Base-by-base conservation (phyloP, 2,888 invertebrate genomes). In the Morpho helenor region DNA sequence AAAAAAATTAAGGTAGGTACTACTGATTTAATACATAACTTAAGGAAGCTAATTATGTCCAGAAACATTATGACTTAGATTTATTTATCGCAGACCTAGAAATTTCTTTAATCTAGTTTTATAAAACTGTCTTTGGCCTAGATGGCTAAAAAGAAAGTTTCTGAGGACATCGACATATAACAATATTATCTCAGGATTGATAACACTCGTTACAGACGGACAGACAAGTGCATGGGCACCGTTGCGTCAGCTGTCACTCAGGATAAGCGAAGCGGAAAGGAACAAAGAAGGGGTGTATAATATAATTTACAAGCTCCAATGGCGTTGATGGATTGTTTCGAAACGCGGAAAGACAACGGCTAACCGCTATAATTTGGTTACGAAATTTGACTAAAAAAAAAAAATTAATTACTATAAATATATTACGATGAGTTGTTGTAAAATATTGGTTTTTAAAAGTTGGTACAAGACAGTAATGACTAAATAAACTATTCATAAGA, bases 171-270 rank as follows among this genome's bases (percentile, higher is more conserved):
- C 9, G 52, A 52, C 52, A 46, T 46, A 8, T 52, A 16, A 16
- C 39, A 45, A 45, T 45, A 39, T 46, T 40, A 46, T 53, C 40
- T 45, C 45, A 31, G 31, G 45, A 45, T 7, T 45, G 45, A 40
- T 9, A 9, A n/a, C 31, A 31, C 31, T 31, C 31, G 31, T 31
- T 5, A 31, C 31, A 31, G 31, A 31, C 31, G 31, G 31, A 53
- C 47, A 53, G 42, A 54, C 54, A 54, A 46, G 46, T 41, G 41
- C 46, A 40, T 9, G 52, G 31, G 31, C 39, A 45, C 10, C 10
- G 8, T 52, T 39, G 16, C 45, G 45, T 40, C 44, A 47, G 41
- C 41, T 48, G 54, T 16, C 54, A 9, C 23, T 10, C 16, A 16
- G 16, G 53, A 54, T 54, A 54, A 47, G 42, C 41, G 3, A 22